Evolutionary conservation across 1,140 invertebrate species (phyloP).

Genomic region (Conus betulinus): DNA sequence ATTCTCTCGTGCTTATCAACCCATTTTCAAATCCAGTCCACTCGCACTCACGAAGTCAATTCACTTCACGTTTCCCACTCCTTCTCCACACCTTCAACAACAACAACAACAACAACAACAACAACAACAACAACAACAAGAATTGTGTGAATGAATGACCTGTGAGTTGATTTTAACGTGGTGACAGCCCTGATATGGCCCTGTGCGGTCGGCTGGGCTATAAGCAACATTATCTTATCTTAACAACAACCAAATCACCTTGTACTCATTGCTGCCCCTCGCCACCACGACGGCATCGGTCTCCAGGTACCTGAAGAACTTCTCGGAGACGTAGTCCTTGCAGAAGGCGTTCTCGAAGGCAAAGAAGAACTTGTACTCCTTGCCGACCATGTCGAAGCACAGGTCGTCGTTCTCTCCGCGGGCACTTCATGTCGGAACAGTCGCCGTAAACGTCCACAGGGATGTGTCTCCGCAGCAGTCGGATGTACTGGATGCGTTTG

Average conservation of each 20-base stretch:
- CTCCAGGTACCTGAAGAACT: slow-evolving; percentile 83
- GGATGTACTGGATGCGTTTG: slow-evolving; percentile 77
- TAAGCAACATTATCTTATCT: too few relatives aligned
- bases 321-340: slow-evolving; percentile 96
- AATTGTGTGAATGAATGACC: too few relatives aligned
- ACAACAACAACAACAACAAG: too few relatives aligned
- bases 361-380: slow-evolving; percentile 70
- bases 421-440: slow-evolving; percentile 73
- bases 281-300: slow-evolving; percentile 38
- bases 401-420: not conserved
- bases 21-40: too few relatives aligned
- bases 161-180: too few relatives aligned
- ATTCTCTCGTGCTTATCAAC: too few relatives aligned
- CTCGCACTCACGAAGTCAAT: too few relatives aligned
- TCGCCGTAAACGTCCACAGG: slow-evolving; percentile 81
- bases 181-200: too few relatives aligned
- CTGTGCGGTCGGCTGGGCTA: too few relatives aligned
- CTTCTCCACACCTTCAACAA: too few relatives aligned
- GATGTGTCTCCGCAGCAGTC: slow-evolving; percentile 77
- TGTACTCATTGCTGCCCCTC: slow-evolving; percentile 16
- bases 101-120: too few relatives aligned
- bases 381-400: slow-evolving; percentile 38
- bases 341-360: slow-evolving; percentile 92
- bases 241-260: not conserved
- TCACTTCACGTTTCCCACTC: too few relatives aligned